A percentile compares a stretch with the other conserved stretches of the same genome.
Conservation (phyloP, 64 coral and sea anemone species). For the Stichodactyla mertensii region DNA sequence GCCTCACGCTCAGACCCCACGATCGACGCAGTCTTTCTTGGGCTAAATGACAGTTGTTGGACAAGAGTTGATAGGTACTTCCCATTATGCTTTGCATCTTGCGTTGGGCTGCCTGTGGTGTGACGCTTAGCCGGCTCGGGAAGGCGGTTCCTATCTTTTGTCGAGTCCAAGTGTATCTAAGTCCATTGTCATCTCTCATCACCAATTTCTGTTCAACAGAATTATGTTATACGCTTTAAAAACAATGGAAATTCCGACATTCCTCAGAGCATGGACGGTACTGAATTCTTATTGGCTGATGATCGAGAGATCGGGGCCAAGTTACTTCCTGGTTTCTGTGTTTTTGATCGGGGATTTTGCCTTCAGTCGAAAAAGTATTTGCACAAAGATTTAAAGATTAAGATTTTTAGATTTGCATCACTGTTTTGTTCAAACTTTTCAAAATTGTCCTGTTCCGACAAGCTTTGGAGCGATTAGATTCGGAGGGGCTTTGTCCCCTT, state of each 20-base stretch:
- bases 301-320: too few relatives aligned
- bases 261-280: too few relatives aligned
- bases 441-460: too few relatives aligned
- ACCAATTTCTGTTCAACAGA: not conserved
- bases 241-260: not conserved
- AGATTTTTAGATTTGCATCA: too few relatives aligned
- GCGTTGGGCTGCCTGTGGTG: constrained; percentile 24
- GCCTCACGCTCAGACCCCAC: constrained; percentile 29
- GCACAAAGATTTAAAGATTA: too few relatives aligned
- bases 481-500: too few relatives aligned
- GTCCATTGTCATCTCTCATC: constrained; percentile 30
- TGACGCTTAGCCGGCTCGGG: not conserved
- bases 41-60: constrained; percentile 51
- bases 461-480: too few relatives aligned
- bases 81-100: constrained; percentile 41
- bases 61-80: constrained; percentile 9
- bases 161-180: constrained; percentile 33
- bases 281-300: too few relatives aligned
- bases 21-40: constrained; percentile 34
- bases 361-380: too few relatives aligned
- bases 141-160: constrained; percentile 33
- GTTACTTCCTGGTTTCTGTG: too few relatives aligned
- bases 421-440: too few relatives aligned
- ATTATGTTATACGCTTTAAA: not conserved
- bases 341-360: too few relatives aligned